Percentiles rank a stretch among this genome's conserved stretches.
These are phyloP conservation scores for Drosophila neotestacea DNA, from an alignment of 2,888 invertebrate species.

Conservation along the genomic window DNA sequence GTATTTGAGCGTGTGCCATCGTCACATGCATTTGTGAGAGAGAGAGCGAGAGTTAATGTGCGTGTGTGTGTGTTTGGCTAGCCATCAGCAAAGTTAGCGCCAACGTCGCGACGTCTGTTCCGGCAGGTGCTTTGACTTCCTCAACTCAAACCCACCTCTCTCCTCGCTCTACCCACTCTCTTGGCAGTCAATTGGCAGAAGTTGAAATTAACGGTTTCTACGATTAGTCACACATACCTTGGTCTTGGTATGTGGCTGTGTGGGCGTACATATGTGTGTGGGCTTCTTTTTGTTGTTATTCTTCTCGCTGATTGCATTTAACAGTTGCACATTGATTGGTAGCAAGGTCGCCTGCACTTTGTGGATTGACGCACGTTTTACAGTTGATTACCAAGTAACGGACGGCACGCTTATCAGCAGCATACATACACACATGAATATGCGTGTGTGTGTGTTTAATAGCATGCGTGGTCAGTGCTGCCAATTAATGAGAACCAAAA, in stretches of 20 bases:
- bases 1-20: slow-evolving; percentile 32
- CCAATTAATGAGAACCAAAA: no score
- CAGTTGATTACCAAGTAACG: slow-evolving; percentile 25
- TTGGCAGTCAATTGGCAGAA: slow-evolving; percentile 7
- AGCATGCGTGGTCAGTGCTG: slow-evolving; percentile 1
- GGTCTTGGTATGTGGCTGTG: background rate
- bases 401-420: slow-evolving; percentile 50
- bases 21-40: slow-evolving; percentile 13
- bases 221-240: slow-evolving; percentile 47
- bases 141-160: background rate
- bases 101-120: slow-evolving; percentile 48
- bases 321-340: slow-evolving; percentile 36
- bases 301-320: slow-evolving; percentile 39
- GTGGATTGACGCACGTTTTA: slow-evolving; percentile 40
- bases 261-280: slow-evolving; percentile 1
- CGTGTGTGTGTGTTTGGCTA: slow-evolving; percentile 28
- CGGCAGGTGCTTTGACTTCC: slow-evolving; percentile 57
- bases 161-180: background rate
- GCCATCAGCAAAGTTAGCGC: slow-evolving; percentile 44
- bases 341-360: slow-evolving; percentile 49
- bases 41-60: slow-evolving; percentile 14
- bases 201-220: slow-evolving; percentile 43
- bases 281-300: background rate
- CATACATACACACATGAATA: slow-evolving; percentile 2
- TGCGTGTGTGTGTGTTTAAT: slow-evolving; percentile 3